phyloP scores from a whole-genome alignment of 1,140 invertebrate species.

The Dolichoris vasculosae region DNA sequence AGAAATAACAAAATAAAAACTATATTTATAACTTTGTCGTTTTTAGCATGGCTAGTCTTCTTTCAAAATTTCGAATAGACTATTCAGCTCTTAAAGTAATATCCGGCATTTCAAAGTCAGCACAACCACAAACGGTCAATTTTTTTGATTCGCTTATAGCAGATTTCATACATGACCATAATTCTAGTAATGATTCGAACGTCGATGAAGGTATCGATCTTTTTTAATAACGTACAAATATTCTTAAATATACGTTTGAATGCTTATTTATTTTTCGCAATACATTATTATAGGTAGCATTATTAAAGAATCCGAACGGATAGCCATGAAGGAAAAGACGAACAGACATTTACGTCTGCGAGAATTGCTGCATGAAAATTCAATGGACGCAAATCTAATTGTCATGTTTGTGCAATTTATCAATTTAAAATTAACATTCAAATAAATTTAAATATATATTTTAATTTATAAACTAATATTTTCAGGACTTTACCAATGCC shows the following conservation, averaged over 20 bases:
- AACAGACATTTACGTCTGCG: slow-evolving; percentile 91
- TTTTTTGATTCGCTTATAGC: slow-evolving; percentile 89
- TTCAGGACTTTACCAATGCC: slow-evolving; percentile 93
- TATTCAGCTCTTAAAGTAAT: slow-evolving; percentile 94
- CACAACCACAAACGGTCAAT: slow-evolving; percentile 80
- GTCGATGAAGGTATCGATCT: slow-evolving; percentile 55
- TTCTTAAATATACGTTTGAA: background rate
- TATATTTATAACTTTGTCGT: background rate
- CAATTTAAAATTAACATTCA: background rate
- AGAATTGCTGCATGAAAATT: slow-evolving; percentile 91
- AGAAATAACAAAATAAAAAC: background rate
- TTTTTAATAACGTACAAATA: background rate
- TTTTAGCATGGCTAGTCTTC: slow-evolving; percentile 91
- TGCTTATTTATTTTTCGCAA: background rate
- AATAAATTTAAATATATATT: background rate
- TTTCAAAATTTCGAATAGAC: slow-evolving; percentile 97
- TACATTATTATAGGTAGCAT: slow-evolving; percentile 72
- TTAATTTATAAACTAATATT: background rate
- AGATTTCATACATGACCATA: slow-evolving; percentile 77
- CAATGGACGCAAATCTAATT: slow-evolving; percentile 88
- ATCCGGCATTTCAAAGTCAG: slow-evolving; percentile 86
- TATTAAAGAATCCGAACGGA: slow-evolving; percentile 88
- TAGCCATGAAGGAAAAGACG: slow-evolving; percentile 92
- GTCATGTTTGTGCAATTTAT: slow-evolving; percentile 80
- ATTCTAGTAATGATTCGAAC: slow-evolving; percentile 70